These are phyloP conservation scores for Chrysolina oricalcia DNA, from an alignment of 2,888 invertebrate species.

Conservation along the genomic window DNA sequence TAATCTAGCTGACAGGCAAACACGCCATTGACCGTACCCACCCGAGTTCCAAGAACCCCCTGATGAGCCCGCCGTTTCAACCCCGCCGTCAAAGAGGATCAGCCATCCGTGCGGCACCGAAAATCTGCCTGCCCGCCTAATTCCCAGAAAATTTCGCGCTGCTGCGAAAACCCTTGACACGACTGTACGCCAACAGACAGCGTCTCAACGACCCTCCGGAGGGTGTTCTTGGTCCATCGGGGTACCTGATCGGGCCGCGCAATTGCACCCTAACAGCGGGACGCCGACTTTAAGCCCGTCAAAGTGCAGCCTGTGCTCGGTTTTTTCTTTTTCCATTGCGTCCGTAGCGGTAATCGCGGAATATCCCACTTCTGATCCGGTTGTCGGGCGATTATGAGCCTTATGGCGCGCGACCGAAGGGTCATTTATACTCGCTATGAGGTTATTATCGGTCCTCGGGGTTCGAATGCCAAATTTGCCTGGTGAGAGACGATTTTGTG, in stretches of 20 bases:
- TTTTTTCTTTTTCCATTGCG: slow-evolving; percentile 21
- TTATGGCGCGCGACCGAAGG: not conserved
- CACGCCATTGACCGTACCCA: slow-evolving; percentile 10
- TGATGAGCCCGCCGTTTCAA: not conserved
- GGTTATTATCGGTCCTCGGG: not conserved
- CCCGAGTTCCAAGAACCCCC: slow-evolving; percentile 2
- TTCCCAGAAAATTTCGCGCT: slow-evolving; percentile 61
- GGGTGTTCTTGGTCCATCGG: slow-evolving; percentile 40
- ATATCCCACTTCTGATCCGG: not conserved
- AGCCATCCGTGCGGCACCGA: slow-evolving; percentile 27
- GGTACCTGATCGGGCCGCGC: slow-evolving; percentile 47
- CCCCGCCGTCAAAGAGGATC: slow-evolving; percentile 11
- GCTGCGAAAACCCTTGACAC: slow-evolving; percentile 42
- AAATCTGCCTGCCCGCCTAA: slow-evolving; percentile 55
- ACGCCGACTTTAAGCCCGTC: slow-evolving; percentile 40
- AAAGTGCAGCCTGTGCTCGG: slow-evolving; percentile 35
- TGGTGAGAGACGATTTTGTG: slow-evolving; percentile 11
- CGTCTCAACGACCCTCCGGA: slow-evolving; percentile 42
- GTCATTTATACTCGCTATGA: not conserved
- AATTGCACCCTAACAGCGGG: slow-evolving; percentile 50
- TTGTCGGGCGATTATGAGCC: not conserved
- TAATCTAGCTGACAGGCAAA: slow-evolving; percentile 25
- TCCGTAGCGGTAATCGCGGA: slow-evolving; percentile 5
- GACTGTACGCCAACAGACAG: slow-evolving; percentile 15
- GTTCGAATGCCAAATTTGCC: slow-evolving; percentile 12